These are phyloP conservation scores for Escarpia spicata DNA, from an alignment of 2,888 invertebrate species.

Conservation along the genomic window DNA sequence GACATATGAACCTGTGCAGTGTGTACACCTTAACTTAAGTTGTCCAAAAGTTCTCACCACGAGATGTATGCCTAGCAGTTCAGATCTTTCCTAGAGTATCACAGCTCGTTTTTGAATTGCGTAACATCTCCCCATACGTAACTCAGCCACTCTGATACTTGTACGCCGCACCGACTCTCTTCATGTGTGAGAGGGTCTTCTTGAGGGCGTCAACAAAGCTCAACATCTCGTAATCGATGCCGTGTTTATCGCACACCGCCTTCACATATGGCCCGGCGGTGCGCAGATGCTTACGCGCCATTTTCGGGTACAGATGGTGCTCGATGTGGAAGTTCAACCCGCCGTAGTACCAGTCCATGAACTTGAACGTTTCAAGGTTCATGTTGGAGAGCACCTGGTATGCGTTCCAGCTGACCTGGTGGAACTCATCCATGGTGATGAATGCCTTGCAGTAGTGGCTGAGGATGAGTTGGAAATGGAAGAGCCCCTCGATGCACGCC, in stretches of 20 bases:
- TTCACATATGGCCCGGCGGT: slow-evolving; percentile 30
- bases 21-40: background rate
- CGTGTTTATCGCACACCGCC: slow-evolving; percentile 36
- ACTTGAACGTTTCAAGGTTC: slow-evolving; percentile 37
- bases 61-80: slow-evolving; percentile 13
- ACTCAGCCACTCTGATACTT: background rate
- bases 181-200: slow-evolving; percentile 36
- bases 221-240: slow-evolving; percentile 39
- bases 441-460: slow-evolving; percentile 42
- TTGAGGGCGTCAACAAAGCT: slow-evolving; percentile 30
- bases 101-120: slow-evolving; percentile 4
- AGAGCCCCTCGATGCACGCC: slow-evolving; percentile 34
- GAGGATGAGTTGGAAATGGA: slow-evolving; percentile 41
- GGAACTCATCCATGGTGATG: slow-evolving; percentile 32
- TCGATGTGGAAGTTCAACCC: slow-evolving; percentile 42
- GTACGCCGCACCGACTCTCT: slow-evolving; percentile 29
- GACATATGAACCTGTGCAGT: background rate
- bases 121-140: background rate
- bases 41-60: background rate
- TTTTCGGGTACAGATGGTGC: slow-evolving; percentile 40
- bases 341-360: slow-evolving; percentile 41
- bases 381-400: slow-evolving; percentile 38
- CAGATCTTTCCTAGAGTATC: slow-evolving; percentile 7
- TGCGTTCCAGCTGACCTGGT: slow-evolving; percentile 33
- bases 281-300: slow-evolving; percentile 35